Conservation (phyloP, 1,140 invertebrate species). For the Lepeophtheirus salmonis region DNA sequence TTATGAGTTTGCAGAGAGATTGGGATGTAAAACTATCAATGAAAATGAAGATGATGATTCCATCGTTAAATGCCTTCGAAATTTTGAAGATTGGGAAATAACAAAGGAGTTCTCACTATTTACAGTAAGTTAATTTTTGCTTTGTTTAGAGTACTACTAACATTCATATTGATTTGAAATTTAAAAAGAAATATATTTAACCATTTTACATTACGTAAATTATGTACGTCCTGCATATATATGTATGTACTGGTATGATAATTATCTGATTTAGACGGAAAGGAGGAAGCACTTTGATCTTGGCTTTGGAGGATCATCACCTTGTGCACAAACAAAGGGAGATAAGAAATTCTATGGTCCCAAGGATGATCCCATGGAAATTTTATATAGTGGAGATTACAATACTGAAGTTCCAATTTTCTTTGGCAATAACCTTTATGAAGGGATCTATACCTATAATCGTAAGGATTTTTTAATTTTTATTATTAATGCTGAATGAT, state of each 20-base stretch:
- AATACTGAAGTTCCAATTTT: not conserved
- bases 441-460: not conserved
- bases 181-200: too few relatives aligned
- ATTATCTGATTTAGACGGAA: too few relatives aligned
- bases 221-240: not conserved
- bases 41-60: not conserved
- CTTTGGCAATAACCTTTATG: not conserved
- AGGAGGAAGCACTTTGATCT: not conserved
- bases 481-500: not conserved
- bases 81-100: not conserved
- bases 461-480: not conserved
- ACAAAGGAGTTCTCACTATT: not conserved
- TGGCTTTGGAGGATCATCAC: not conserved
- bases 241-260: not conserved
- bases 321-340: constrained; percentile 10
- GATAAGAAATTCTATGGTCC: not conserved
- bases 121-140: too few relatives aligned
- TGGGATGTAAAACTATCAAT: not conserved
- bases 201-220: too few relatives aligned
- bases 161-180: too few relatives aligned
- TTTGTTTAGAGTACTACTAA: too few relatives aligned
- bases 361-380: not conserved
- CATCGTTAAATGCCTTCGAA: not conserved
- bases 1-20: not conserved
- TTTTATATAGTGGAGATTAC: constrained; percentile 1